These are phyloP conservation scores for Haemorhous mexicanus DNA, from an alignment of 2,113 vertebrate genomes.

Conservation along the genomic window DNA sequence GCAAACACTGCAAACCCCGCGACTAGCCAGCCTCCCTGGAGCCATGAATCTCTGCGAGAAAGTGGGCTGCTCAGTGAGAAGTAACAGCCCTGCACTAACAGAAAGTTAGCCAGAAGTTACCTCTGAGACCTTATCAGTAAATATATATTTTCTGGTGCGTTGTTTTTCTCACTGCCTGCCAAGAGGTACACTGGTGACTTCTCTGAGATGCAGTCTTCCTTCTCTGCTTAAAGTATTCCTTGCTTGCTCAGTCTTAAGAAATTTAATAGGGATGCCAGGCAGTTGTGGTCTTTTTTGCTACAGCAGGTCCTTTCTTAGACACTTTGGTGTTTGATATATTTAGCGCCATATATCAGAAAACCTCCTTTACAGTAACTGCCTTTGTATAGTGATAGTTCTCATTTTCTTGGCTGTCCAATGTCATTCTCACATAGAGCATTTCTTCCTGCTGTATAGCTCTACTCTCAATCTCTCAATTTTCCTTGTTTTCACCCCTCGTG, in stretches of 20 bases:
- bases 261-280: neutral
- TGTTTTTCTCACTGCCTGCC: neutral
- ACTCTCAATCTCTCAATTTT: neutral
- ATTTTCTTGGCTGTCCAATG: neutral
- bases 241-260: neutral
- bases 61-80: neutral
- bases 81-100: neutral
- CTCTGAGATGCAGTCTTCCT: neutral
- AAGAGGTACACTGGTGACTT: neutral
- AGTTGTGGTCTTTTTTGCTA: neutral
- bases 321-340: neutral
- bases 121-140: neutral
- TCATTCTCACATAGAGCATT: neutral
- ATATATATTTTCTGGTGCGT: neutral
- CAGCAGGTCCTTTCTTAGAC: neutral
- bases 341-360: neutral
- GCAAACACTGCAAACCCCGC: neutral
- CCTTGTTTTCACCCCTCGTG: neutral
- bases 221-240: neutral
- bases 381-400: neutral
- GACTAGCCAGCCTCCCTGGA: neutral
- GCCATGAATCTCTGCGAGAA: neutral
- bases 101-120: slow-evolving; percentile 2
- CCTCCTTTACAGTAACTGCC: neutral
- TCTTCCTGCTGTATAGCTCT: neutral